A percentile compares a stretch with the other conserved stretches of the same genome.
Conservation (phyloP, 1,140 invertebrate species). For the Pseudomyrmex flavicornis region DNA sequence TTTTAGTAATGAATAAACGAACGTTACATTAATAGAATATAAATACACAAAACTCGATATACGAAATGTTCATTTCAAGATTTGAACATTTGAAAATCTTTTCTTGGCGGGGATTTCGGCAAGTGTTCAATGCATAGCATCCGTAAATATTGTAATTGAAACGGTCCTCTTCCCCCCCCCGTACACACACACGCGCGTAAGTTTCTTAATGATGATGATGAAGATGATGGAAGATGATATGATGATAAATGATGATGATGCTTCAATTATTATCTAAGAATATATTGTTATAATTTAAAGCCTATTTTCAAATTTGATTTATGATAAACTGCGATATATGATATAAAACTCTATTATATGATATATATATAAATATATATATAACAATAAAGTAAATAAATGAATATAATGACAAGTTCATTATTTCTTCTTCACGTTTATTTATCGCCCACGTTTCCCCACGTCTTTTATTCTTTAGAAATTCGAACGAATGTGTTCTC, state of each 20-base stretch:
- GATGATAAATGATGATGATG: conserved; percentile 31
- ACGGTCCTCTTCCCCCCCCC: conserved; percentile 66
- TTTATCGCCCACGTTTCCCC: background rate
- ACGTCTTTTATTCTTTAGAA: background rate
- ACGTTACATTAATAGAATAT: conserved; percentile 67
- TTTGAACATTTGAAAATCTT: conserved; percentile 75
- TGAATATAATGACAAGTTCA: conserved; percentile 68
- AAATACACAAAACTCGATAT: conserved; percentile 55
- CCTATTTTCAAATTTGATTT: conserved; percentile 83
- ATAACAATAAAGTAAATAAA: conserved; percentile 83
- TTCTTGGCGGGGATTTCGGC: conserved; percentile 75
- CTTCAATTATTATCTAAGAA: conserved; percentile 80
- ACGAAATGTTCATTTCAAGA: conserved; percentile 76
- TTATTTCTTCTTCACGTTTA: conserved; percentile 19
- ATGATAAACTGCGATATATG: conserved; percentile 82
- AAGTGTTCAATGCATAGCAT: conserved; percentile 79
- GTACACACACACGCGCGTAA: conserved; percentile 53
- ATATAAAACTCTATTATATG: conserved; percentile 82
- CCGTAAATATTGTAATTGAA: conserved; percentile 76
- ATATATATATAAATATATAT: conserved; percentile 54
- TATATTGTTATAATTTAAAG: conserved; percentile 82
- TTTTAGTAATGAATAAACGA: conserved; percentile 67
- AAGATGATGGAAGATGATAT: background rate
- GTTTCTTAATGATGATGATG: conserved; percentile 59
- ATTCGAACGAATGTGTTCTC: background rate